Conservation (phyloP, 1,140 invertebrate species). For the Adelges cooleyi region DNA sequence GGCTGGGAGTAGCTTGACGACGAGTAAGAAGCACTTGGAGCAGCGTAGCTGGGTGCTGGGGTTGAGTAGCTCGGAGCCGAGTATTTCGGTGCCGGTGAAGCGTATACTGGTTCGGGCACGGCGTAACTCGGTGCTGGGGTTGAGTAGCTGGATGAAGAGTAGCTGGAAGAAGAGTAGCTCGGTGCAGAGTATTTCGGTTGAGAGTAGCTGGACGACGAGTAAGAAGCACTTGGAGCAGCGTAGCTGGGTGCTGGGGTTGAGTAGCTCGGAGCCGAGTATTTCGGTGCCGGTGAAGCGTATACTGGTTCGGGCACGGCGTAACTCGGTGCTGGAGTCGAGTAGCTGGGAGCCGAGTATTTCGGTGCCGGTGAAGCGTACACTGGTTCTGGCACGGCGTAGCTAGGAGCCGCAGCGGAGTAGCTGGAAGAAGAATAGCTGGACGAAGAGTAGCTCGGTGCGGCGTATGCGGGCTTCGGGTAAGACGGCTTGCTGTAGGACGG, state of each 20-base stretch:
- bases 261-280: conserved; percentile 1
- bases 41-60: neutral
- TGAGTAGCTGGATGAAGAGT: conserved; percentile 5
- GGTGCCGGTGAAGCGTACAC: neutral
- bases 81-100: neutral
- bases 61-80: neutral
- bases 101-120: neutral
- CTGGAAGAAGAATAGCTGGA: neutral
- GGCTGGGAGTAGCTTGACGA: neutral
- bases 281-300: neutral
- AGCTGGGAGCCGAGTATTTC: neutral
- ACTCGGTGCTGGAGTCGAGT: neutral
- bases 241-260: neutral
- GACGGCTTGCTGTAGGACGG: neutral
- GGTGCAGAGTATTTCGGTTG: conserved; percentile 2
- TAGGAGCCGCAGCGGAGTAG: conserved; percentile 3
- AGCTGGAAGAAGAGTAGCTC: conserved; percentile 15
- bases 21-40: neutral
- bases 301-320: neutral
- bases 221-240: neutral
- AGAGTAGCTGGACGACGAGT: neutral
- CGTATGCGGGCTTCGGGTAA: neutral
- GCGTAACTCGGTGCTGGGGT: conserved; percentile 7
- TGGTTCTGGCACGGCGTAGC: conserved; percentile 10
- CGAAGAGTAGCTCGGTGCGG: neutral